A percentile compares a stretch with the other conserved stretches of the same genome.
Evolutionary conservation across 2,113 vertebrate genomes (phyloP).

Genomic region (Sakesphorus luctuosus): DNA sequence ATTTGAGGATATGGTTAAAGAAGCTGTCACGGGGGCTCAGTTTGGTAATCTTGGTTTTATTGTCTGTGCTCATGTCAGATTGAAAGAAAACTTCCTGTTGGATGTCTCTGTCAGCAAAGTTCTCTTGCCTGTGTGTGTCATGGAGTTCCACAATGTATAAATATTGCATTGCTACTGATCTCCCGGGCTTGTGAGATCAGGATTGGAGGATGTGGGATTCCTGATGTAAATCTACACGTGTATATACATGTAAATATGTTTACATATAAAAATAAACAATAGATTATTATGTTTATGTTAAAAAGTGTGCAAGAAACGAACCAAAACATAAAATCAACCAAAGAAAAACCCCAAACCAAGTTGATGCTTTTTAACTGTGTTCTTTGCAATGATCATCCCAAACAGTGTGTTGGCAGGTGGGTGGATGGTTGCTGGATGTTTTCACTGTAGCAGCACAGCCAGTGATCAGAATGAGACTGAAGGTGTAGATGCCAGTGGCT

Average conservation of each 20-base stretch:
- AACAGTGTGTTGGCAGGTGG: background rate
- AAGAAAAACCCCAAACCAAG: background rate
- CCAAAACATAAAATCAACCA: background rate
- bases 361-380: background rate
- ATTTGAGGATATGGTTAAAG: slow-evolving; percentile 13
- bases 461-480: background rate
- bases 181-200: background rate
- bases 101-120: background rate
- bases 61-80: background rate
- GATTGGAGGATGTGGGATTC: background rate
- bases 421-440: background rate
- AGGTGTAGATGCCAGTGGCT: background rate
- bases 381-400: background rate
- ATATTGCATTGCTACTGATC: background rate
- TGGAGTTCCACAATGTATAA: background rate
- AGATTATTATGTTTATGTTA: background rate
- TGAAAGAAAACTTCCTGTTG: background rate
- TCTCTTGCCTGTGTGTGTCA: background rate
- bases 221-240: background rate
- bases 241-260: background rate
- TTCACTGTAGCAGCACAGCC: background rate
- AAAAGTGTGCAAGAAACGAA: background rate
- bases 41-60: background rate
- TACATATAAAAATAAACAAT: background rate
- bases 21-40: background rate